A percentile compares a stretch with the other conserved stretches of the same genome.
These are phyloP conservation scores for Amphibalanus amphitrite DNA, from an alignment of 1,140 invertebrate species.

Conservation along the genomic window DNA sequence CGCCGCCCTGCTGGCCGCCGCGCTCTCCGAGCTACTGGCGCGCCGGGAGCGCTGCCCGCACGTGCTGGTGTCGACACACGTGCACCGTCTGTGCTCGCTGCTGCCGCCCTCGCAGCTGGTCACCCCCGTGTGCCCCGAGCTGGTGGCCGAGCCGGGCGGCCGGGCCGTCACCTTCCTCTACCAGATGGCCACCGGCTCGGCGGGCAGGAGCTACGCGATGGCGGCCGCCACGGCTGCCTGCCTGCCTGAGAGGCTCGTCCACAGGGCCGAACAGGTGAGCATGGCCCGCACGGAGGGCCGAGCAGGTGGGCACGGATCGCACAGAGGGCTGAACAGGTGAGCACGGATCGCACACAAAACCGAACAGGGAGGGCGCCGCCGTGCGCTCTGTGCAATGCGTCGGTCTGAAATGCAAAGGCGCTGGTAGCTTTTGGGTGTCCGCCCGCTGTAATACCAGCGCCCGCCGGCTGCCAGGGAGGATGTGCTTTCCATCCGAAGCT, in stretches of 20 bases:
- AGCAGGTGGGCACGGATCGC: no score
- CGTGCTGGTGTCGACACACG: slow-evolving; percentile 30
- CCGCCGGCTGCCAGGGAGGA: no score
- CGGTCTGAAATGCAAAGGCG: no score
- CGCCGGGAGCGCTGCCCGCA: slow-evolving; percentile 19
- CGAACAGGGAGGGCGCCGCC: no score
- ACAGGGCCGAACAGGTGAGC: neutral
- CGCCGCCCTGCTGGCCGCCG: neutral
- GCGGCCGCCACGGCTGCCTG: neutral
- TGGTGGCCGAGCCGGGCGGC: neutral
- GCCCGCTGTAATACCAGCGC: no score
- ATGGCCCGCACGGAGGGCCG: no score
- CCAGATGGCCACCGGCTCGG: neutral
- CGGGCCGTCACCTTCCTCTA: neutral
- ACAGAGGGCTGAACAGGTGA: no score
- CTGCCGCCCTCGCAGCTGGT: slow-evolving; percentile 9
- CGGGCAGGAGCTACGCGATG: neutral
- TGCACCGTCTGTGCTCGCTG: neutral
- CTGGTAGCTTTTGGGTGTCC: no score
- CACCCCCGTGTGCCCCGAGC: slow-evolving; percentile 6
- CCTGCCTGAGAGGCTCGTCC: neutral
- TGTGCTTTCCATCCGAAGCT: no score
- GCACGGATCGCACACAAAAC: neutral
- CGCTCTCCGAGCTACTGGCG: neutral
- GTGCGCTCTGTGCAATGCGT: no score